Evolutionary conservation across 2,888 invertebrate genomes (phyloP).

Genomic region (Bombylius major): DNA sequence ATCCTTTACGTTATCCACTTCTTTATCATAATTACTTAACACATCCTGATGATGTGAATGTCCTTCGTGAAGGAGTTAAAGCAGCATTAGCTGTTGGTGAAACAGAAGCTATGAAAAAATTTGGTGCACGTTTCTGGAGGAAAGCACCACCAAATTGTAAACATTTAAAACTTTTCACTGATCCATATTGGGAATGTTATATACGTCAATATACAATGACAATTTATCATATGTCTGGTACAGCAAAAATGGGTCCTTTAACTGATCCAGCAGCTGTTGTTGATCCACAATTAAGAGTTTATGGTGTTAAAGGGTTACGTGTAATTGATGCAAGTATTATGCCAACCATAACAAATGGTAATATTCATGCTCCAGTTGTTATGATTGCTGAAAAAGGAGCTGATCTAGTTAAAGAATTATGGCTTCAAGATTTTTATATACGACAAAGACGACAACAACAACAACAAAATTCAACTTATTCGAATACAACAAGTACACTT

Average conservation of each 20-base stretch:
- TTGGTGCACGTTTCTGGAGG: slow-evolving; percentile 64
- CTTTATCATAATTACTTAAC: slow-evolving; percentile 87
- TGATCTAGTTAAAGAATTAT: slow-evolving; percentile 63
- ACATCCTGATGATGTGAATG: slow-evolving; percentile 71
- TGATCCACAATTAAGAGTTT: slow-evolving; percentile 60
- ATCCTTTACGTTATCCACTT: slow-evolving; percentile 69
- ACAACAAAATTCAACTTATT: background rate
- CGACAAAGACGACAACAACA: slow-evolving; percentile 9
- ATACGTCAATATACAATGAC: slow-evolving; percentile 77
- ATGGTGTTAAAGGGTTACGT: slow-evolving; percentile 63
- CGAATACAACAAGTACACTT: background rate
- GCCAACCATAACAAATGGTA: slow-evolving; percentile 77
- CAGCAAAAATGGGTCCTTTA: slow-evolving; percentile 72
- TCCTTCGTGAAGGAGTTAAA: slow-evolving; percentile 75
- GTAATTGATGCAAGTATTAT: slow-evolving; percentile 82
- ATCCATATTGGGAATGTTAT: slow-evolving; percentile 78
- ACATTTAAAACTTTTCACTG: slow-evolving; percentile 60
- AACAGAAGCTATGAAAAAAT: slow-evolving; percentile 62
- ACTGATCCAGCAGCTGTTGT: slow-evolving; percentile 70
- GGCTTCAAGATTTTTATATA: slow-evolving; percentile 36
- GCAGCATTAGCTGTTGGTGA: slow-evolving; percentile 69
- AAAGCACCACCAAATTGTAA: slow-evolving; percentile 71
- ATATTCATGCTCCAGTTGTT: slow-evolving; percentile 75
- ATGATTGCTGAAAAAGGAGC: slow-evolving; percentile 83
- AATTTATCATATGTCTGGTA: slow-evolving; percentile 75